A percentile compares a stretch with the other conserved stretches of the same genome.
These are phyloP conservation scores for Perccottus glenii DNA, from an alignment of 2,113 vertebrate genomes.

Conservation along the genomic window DNA sequence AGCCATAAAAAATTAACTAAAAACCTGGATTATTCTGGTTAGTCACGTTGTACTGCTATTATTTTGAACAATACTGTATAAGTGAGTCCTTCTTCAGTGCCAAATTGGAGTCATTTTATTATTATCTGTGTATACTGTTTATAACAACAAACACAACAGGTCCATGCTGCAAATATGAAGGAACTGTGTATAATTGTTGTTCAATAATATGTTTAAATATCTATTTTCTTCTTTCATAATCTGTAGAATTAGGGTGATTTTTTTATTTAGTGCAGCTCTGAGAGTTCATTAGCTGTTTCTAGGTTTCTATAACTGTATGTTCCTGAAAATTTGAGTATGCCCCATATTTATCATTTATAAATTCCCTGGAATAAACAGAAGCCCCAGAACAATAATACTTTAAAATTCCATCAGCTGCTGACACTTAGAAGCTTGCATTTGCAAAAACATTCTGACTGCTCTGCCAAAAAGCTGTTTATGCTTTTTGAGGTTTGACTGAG, in stretches of 20 bases:
- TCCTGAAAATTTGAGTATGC: conserved; percentile 37
- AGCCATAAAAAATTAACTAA: too few relatives aligned
- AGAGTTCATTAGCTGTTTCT: conserved; percentile 8
- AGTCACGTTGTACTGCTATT: too few relatives aligned
- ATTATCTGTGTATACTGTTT: too few relatives aligned
- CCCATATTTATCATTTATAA: conserved; percentile 17
- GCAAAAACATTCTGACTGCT: conserved; percentile 23
- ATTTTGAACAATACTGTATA: too few relatives aligned
- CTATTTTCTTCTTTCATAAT: too few relatives aligned
- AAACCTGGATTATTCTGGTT: too few relatives aligned
- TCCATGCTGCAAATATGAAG: background rate
- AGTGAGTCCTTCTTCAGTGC: too few relatives aligned
- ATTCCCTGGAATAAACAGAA: background rate
- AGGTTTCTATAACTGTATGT: conserved; percentile 2
- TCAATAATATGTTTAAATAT: background rate
- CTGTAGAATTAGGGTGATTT: conserved; percentile 17
- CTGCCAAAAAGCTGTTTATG: conserved; percentile 17
- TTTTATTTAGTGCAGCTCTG: conserved; percentile 30
- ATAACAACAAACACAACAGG: too few relatives aligned
- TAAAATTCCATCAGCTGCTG: conserved; percentile 27
- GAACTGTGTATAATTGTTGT: background rate
- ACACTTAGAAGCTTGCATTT: conserved; percentile 24
- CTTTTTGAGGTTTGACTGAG: conserved; percentile 4
- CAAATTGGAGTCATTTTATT: too few relatives aligned
- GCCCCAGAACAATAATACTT: background rate